Conservation (phyloP, 1,140 invertebrate genomes). For the Holotrichia oblita region DNA sequence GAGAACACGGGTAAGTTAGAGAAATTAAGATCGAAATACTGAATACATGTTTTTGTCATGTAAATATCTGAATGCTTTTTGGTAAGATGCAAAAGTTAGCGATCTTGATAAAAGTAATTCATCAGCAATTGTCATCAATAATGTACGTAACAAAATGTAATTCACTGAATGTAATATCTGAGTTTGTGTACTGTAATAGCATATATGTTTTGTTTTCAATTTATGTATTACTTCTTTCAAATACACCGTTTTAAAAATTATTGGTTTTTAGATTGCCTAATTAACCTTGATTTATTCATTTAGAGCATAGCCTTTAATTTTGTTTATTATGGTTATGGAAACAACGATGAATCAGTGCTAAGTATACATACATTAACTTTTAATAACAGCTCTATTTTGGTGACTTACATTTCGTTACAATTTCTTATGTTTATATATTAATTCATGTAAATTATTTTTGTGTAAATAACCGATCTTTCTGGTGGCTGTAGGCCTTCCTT, state of each 20-base stretch:
- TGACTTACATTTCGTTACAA: constrained; percentile 12
- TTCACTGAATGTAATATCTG: neutral
- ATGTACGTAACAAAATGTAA: constrained; percentile 13
- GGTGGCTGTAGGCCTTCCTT: constrained; percentile 41
- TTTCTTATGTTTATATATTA: neutral
- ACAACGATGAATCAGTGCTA: too few relatives aligned
- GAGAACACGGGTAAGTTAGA: constrained; percentile 40
- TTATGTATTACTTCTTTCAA: too few relatives aligned
- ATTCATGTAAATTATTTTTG: constrained; percentile 32
- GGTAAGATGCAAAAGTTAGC: neutral
- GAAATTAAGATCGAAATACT: constrained; percentile 21
- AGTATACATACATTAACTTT: too few relatives aligned
- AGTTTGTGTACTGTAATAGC: too few relatives aligned
- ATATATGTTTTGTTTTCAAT: too few relatives aligned
- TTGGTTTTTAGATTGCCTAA: too few relatives aligned
- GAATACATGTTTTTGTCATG: neutral
- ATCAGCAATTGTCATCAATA: neutral
- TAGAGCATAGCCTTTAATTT: too few relatives aligned
- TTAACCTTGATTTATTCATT: too few relatives aligned
- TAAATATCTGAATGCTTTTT: neutral
- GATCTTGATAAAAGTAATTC: neutral
- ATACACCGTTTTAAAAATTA: too few relatives aligned
- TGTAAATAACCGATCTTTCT: constrained; percentile 39
- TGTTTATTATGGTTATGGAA: too few relatives aligned
- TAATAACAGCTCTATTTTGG: too few relatives aligned